Base-by-base conservation (phyloP, 2,113 vertebrate species). In the Rhodinocichla rosea region DNA sequence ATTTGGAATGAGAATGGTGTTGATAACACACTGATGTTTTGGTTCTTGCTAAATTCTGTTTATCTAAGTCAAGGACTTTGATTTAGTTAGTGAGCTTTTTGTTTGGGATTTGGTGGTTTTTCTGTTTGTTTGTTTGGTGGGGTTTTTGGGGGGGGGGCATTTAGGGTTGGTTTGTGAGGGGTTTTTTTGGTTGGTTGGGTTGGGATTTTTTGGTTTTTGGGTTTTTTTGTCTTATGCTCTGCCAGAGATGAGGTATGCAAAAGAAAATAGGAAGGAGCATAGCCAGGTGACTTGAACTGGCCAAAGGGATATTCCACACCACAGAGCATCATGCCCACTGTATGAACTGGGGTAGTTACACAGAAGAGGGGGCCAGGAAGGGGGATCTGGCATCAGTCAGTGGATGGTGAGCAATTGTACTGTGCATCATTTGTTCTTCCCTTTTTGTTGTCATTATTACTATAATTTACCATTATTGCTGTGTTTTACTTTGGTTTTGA, bases 121-220 rank as follows among this genome's bases (percentile, higher is more conserved):
- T 33, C 19, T 16, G 27, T 37, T 39, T 60, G 10, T 26, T 37
- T 37, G 19, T 4, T 40, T 7, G 4, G 32, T 22, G 55, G 32
- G 5, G 4, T 13, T 42, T 16, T 16, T 4, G 7, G 7, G 26
- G 9, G 5, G 11, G 6, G 6, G 5, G 15, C 2, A 0, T 15
- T 62, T 71, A 16, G 20, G 8, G 26, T 52, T 30, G 15, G 14
- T 35, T n/a, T 30, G 12, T 52, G 8, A 11, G 10, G 3, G 7
- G 18, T 32, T 37, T 57, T 45, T 20, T 40, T 57, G 12, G 20
- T 49, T 75, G 14, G 21, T 55, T 73, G 7, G 7, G 17, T 37
- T 62, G 15, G 37, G 10, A 8, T 32, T 18, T 13, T 14, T 27
- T 42, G 13, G 0, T 4, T 50, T 35, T 59, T 11, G 10, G 16